Evolutionary conservation across 2,113 vertebrate genomes (phyloP), one percentile per base, ranked within the genome.

Genomic region (Ursus arctos): DNA sequence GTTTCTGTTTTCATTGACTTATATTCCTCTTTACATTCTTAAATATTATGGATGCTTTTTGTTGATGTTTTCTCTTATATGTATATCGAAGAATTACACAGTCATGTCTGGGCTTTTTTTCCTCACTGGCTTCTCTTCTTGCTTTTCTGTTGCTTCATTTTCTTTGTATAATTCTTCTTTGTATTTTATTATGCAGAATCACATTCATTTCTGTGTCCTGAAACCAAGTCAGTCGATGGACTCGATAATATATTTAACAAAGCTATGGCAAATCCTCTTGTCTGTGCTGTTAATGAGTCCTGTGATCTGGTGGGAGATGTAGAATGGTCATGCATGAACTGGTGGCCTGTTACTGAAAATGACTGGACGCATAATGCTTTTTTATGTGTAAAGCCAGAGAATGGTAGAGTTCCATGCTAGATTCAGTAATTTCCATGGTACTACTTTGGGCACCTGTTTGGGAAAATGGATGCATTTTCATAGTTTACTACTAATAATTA

Each of bases 161-260:
- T 94, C 33, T 95, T 95, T 88, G 61, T 47, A 12, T 74, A 93
- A 92, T 97, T 95, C 36, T 95, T 15, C 47, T 65, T 40, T 91
- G 8, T 69, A 69, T 61, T 51, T 88, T 91, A 91, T 51, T 93
- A 21, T 94, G 36, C n/a, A 97, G 21, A 86, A 84, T 88, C 36
- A 65, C 69, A 63, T 92, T 87, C 14, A 89, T 93, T 97, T 93
- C 65, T 77, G 26, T 93, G 36, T 74, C 67, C 84, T 79, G 47
- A 95, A 88, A 40, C 47, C 43, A 94, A 91, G 65, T 89, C 72
- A 96, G 8, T 77, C 82, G 55, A 72, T 80, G 19, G 94, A 33
- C 47, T 91, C n/a, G 33, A 72, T 92, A 72, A 43, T 88, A 16
- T 95, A 65, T 93, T 93, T 97, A 85, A 96, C 28, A 95, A 61